Percentiles rank a stretch among this genome's conserved stretches.
phyloP scores from a whole-genome alignment of 2,797 vertebrate species.

The Acridotheres tristis region DNA sequence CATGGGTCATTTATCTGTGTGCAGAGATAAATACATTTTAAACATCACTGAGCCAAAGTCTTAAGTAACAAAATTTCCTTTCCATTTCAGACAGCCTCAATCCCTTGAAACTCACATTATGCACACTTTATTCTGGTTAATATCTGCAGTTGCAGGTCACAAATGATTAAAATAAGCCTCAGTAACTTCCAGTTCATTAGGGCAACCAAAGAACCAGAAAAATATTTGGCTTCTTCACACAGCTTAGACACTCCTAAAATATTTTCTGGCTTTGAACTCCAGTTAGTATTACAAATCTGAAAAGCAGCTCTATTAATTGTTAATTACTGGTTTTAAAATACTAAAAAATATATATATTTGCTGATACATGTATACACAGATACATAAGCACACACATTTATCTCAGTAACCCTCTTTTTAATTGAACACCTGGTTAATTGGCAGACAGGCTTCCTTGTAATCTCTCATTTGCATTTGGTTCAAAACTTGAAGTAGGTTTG shows the following conservation, averaged over 20 bases:
- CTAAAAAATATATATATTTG: not conserved
- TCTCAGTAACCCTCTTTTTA: not conserved
- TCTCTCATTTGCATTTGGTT: not conserved
- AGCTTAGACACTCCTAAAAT: constrained; percentile 2
- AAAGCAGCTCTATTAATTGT: not conserved
- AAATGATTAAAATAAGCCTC: constrained; percentile 38
- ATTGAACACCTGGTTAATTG: not conserved
- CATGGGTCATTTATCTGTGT: constrained; percentile 53
- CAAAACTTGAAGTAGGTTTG: not conserved
- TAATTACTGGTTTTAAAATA: not conserved
- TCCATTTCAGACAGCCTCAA: not conserved
- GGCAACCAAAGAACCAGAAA: constrained; percentile 28
- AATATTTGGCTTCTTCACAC: constrained; percentile 1
- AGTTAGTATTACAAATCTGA: not conserved
- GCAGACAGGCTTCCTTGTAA: not conserved
- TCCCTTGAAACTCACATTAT: constrained; percentile 34
- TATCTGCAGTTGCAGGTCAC: constrained; percentile 23
- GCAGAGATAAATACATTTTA: constrained; percentile 59
- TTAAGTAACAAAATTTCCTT: constrained; percentile 24
- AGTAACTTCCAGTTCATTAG: constrained; percentile 40
- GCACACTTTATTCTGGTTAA: constrained; percentile 37
- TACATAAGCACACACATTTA: not conserved
- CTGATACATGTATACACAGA: not conserved
- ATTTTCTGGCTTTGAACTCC: not conserved
- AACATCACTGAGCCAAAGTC: constrained; percentile 42